phyloP scores from a whole-genome alignment of 2,113 vertebrate species.

The Eptesicus fuscus region DNA sequence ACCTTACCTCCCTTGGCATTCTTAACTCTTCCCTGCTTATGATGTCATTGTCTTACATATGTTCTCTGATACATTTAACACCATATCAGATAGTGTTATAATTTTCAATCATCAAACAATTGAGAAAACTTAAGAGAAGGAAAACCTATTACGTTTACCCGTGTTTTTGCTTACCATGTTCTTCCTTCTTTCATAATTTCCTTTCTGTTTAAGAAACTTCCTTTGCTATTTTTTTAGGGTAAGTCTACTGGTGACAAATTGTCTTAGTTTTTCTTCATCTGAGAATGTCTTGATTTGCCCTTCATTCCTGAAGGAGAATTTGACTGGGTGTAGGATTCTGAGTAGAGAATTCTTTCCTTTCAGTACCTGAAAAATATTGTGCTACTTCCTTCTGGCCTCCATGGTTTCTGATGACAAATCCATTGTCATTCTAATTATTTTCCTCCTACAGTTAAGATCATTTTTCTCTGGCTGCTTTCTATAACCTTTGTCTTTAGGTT shows the following conservation, averaged over 20 bases:
- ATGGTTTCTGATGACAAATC: neutral
- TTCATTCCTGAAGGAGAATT: constrained; percentile 11
- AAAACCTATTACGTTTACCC: neutral
- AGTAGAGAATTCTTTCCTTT: neutral
- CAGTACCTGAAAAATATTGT: neutral
- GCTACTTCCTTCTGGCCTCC: neutral
- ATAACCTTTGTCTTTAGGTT: neutral
- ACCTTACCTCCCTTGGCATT: neutral
- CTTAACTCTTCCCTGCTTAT: neutral
- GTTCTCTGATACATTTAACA: neutral
- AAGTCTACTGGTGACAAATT: neutral
- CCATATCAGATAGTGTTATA: neutral
- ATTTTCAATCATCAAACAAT: neutral
- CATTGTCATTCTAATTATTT: neutral
- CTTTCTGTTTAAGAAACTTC: constrained; percentile 17
- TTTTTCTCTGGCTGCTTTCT: neutral
- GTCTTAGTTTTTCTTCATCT: neutral
- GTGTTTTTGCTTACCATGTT: neutral
- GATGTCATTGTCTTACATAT: neutral
- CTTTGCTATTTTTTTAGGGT: neutral
- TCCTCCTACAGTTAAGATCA: neutral
- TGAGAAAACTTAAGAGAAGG: neutral
- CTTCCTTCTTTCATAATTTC: neutral
- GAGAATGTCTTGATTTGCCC: neutral
- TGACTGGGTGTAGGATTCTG: neutral